Base-by-base conservation (phyloP, 1,140 invertebrate species). In the Heterodera carotae region DNA sequence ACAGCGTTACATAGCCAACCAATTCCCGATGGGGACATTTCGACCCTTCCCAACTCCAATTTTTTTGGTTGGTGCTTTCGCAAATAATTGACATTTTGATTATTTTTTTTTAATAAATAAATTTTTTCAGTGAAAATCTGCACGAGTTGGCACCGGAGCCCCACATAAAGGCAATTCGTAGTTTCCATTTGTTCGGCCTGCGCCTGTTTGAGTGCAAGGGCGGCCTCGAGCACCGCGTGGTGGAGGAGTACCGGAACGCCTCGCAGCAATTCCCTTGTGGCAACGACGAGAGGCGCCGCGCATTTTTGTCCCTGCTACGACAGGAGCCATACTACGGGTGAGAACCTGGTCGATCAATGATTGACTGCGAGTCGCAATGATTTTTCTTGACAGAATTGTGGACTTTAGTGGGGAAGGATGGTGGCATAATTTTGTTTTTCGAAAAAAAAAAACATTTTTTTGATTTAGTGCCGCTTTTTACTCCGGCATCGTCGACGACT, bases 401-500 rank as follows among this genome's bases (percentile, higher is more conserved):
- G n/a, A n/a, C n/a, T n/a, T n/a, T n/a, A n/a, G n/a, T n/a, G n/a
- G n/a, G n/a, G n/a, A n/a, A n/a, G n/a, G n/a, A n/a, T n/a, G n/a
- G n/a, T n/a, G n/a, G n/a, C n/a, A n/a, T n/a, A n/a, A n/a, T n/a
- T 43, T 43, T 1, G 15, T 22, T 43, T 67, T 4, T 4, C n/a
- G 29, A 7, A 76, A 70, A 7, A 36, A n/a, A 15, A 2, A 15
- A 76, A 76, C 36, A 36, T 76, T 53, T 15, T 56, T 39, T n/a
- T 74, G n/a, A 82, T 81, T 76, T 48, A 81, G 80, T 22, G 81
- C 81, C 12, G 81, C 80, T 18, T 83, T 84, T 69, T 83, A 84
- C 39, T 36, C 56, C n/a, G 81, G 83, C 18, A 67, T 59, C 7
- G 76, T 48, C 36, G 82, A 82, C 39, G 39, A 12, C 22, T 56